Evolutionary conservation across 2,113 vertebrate genomes (phyloP).

Genomic region (Crocuta crocuta): DNA sequence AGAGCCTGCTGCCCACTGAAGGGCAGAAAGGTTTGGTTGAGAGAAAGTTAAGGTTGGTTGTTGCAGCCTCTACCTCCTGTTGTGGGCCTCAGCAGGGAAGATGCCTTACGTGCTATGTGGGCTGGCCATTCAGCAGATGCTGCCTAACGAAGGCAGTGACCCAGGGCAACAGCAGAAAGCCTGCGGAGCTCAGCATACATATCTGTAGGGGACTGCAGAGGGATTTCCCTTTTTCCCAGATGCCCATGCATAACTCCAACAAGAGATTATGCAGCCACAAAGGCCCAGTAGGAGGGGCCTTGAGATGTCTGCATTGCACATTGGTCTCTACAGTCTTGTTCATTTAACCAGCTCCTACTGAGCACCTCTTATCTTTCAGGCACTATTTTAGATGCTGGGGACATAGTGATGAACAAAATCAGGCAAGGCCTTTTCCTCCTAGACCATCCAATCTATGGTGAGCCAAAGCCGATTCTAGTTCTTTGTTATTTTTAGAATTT

Average conservation of each 20-base stretch:
- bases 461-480: not conserved
- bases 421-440: not conserved
- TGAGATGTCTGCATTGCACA: not conserved
- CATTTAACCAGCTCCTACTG: not conserved
- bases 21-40: not conserved
- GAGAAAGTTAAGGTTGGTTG: not conserved
- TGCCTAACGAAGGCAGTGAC: not conserved
- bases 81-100: not conserved
- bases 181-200: not conserved
- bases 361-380: not conserved
- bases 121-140: not conserved
- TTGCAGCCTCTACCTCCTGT: not conserved
- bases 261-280: not conserved
- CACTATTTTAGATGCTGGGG: not conserved
- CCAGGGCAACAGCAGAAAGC: not conserved
- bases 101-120: not conserved
- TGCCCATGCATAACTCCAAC: not conserved
- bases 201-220: not conserved
- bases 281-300: not conserved
- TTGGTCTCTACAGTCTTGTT: not conserved
- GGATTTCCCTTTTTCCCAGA: not conserved
- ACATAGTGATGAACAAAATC: not conserved
- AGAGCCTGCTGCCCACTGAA: not conserved
- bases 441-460: not conserved
- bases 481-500: conserved; percentile 41